These are phyloP conservation scores for Damaliscus lunatus DNA, from an alignment of 2,113 vertebrate genomes.

Conservation along the genomic window DNA sequence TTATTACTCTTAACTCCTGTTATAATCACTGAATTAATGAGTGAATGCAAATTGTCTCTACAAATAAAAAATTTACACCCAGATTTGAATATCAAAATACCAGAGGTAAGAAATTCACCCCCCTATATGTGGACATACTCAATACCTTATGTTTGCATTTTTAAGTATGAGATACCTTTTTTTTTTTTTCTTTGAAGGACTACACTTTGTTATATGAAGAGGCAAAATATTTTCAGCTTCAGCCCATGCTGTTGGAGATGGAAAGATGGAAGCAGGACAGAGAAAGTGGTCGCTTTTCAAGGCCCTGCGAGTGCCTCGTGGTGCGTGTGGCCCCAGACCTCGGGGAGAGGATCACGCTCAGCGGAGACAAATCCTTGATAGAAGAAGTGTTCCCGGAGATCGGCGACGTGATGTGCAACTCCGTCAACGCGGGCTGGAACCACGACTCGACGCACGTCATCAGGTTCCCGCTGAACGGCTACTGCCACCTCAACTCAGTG, in stretches of 20 bases:
- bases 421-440: constrained; percentile 89
- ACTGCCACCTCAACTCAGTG: constrained; percentile 97
- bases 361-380: constrained; percentile 89
- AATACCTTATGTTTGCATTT: background rate
- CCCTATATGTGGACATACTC: background rate
- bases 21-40: background rate
- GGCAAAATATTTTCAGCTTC: constrained; percentile 94
- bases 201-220: constrained; percentile 96
- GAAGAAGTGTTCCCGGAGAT: constrained; percentile 95
- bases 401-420: constrained; percentile 88
- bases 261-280: constrained; percentile 91
- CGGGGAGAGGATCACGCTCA: constrained; percentile 92
- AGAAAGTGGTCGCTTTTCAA: constrained; percentile 82
- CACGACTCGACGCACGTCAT: constrained; percentile 90
- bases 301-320: constrained; percentile 91
- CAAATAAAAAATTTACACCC: background rate
- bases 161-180: constrained; percentile 49
- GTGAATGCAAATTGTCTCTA: background rate
- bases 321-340: constrained; percentile 92
- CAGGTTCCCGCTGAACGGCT: constrained; percentile 92
- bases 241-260: constrained; percentile 91
- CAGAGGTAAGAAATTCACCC: background rate
- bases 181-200: constrained; percentile 80
- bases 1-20: background rate
- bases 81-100: background rate